Base-by-base conservation (phyloP, 1,140 invertebrate genomes). In the Heterodera carotae region DNA sequence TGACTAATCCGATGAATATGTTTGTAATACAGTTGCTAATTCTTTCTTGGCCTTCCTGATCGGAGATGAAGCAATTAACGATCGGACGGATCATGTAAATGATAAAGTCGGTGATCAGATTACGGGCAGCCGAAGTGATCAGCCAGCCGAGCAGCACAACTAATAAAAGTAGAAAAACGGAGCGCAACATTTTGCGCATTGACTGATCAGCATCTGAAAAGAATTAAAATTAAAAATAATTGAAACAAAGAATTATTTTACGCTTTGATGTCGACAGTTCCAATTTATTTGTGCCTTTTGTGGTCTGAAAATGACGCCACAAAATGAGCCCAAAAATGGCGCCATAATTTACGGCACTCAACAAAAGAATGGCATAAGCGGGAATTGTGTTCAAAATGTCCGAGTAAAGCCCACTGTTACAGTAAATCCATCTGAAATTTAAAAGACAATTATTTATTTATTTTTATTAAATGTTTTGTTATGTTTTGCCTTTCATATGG, bases 121-220 rank as follows among this genome's bases (percentile, higher is more conserved):
- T 73, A 36, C 70, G 53, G 33, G 25, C 53, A 53, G n/a, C n/a
- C n/a, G n/a, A n/a, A n/a, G n/a, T n/a, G n/a, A n/a, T n/a, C n/a
- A n/a, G n/a, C n/a, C n/a, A n/a, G 33, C 70, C 70, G 34, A 73
- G 12, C 33, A 73, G n/a, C 3, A 73, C 34, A 29, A 73, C 34
- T 29, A 53, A 56, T 25, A 48, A 25, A 56, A 73, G 53, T 22
- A 56, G 3, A 56, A 73, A 73, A 27, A 73, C 48, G 25, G 70
- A 73, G 29, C 70, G 70, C 22, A 73, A 48, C 53, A 73, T 56
- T 31, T 31, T 62, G 60, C 60, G 29, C 60, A 25, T 25, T 31
- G n/a, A 62, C 18, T 31, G 60, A 15, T 62, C 60, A 18, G 60
- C 29, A 25, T 25, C 60, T 62, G 7, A 62, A 62, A n/a, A 62